Conservation (phyloP, 2,888 invertebrate species). For the Macaria liturata region DNA sequence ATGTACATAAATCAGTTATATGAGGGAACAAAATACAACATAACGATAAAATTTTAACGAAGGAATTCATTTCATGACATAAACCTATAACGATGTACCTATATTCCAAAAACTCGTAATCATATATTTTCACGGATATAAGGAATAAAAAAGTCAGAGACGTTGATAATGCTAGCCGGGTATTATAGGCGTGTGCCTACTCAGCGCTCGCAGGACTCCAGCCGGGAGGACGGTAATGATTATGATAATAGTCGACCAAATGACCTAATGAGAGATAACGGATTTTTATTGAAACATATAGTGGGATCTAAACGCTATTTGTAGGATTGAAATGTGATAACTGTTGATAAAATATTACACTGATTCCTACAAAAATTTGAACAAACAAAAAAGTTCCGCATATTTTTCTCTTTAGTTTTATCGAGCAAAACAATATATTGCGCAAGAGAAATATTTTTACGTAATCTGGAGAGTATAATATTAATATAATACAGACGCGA, state of each 20-base stretch:
- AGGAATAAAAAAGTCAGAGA: conserved; percentile 7
- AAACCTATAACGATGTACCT: too few species aligned
- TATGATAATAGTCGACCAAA: conserved; percentile 16
- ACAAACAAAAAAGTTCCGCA: background rate
- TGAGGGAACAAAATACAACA: too few species aligned
- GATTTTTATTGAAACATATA: conserved; percentile 11
- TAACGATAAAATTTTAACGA: too few species aligned
- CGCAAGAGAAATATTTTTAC: conserved; percentile 18
- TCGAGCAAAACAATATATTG: conserved; percentile 9
- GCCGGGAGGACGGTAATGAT: conserved; percentile 20
- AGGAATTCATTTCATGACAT: too few species aligned
- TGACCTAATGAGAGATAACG: conserved; percentile 14
- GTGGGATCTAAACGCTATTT: too few species aligned
- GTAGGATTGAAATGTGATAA: too few species aligned
- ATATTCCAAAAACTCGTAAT: too few species aligned
- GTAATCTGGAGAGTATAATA: conserved; percentile 15
- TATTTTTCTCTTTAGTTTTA: conserved; percentile 6
- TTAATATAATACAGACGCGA: conserved; percentile 34
- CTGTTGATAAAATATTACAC: too few species aligned
- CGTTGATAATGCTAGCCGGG: conserved; percentile 6
- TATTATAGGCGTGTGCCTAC: conserved; percentile 16
- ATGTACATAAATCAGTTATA: too few species aligned
- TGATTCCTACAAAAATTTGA: too few species aligned
- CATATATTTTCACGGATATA: background rate
- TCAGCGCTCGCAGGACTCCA: conserved; percentile 13